These are phyloP conservation scores for Danio rerio DNA, from an alignment of 2,113 vertebrate genomes.

Conservation along the genomic window DNA sequence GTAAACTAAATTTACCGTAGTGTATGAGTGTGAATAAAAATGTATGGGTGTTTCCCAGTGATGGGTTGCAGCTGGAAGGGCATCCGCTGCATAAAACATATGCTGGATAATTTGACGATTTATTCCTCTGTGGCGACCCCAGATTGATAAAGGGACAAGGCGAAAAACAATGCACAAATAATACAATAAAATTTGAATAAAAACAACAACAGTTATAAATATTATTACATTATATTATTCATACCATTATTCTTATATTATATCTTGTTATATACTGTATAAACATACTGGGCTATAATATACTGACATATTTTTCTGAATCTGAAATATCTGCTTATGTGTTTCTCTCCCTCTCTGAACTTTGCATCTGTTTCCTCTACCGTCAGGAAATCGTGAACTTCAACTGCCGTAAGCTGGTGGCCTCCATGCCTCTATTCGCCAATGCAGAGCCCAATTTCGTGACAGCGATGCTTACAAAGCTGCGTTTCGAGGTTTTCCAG, in stretches of 20 bases:
- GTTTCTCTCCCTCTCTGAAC: background rate
- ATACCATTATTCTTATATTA: background rate
- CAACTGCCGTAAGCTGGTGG: constrained; percentile 97
- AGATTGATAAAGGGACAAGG: too few species aligned
- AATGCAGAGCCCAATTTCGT: constrained; percentile 97
- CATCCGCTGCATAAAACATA: too few species aligned
- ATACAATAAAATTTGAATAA: too few species aligned
- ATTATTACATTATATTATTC: background rate
- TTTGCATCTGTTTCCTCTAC: background rate
- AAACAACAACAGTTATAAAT: too few species aligned
- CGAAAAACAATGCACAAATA: too few species aligned
- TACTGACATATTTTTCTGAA: too few species aligned
- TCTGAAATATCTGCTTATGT: background rate
- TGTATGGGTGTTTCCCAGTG: too few species aligned
- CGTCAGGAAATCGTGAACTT: constrained; percentile 95
- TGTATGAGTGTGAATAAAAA: too few species aligned
- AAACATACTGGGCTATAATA: background rate
- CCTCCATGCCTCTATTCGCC: constrained; percentile 95
- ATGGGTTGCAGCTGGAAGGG: too few species aligned
- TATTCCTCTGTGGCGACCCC: too few species aligned
- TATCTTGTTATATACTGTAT: background rate
- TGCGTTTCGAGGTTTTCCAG: constrained; percentile 97
- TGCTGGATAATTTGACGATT: too few species aligned
- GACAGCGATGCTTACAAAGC: constrained; percentile 96
- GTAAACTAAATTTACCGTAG: too few species aligned